Percentiles rank a stretch among this genome's conserved stretches.
phyloP scores from a whole-genome alignment of 2,113 vertebrate genomes.

The Melanerpes aurifrons region DNA sequence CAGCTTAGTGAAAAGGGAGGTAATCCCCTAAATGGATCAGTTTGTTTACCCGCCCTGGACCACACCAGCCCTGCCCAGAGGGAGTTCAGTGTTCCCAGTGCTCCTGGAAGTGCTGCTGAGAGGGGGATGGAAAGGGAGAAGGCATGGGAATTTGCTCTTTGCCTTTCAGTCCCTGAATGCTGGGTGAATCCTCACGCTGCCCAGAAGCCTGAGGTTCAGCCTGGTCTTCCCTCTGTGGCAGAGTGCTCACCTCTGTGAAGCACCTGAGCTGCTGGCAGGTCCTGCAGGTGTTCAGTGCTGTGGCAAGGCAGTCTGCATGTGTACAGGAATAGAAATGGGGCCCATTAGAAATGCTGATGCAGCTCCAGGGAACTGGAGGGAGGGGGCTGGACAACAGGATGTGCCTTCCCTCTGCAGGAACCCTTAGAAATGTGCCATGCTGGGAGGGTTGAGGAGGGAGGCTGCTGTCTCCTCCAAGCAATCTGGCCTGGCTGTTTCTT shows the following conservation, averaged over 20 bases:
- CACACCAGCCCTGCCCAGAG: not conserved
- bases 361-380: not conserved
- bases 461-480: not conserved
- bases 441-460: not conserved
- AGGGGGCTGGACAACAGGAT: not conserved
- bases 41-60: not conserved
- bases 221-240: not conserved
- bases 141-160: not conserved
- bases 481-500: not conserved
- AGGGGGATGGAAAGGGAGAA: not conserved
- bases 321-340: not conserved
- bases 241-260: rapidly evolving
- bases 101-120: not conserved
- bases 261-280: not conserved
- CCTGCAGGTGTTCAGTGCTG: not conserved
- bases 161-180: not conserved
- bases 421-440: rapidly evolving
- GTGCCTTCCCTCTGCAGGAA: not conserved
- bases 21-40: constrained; percentile 31
- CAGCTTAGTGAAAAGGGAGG: constrained; percentile 49
- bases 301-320: not conserved
- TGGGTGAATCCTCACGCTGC: not conserved
- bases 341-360: not conserved
- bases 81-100: not conserved
- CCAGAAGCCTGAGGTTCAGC: not conserved